Evolutionary conservation across 1,140 invertebrate species (phyloP).

Genomic region (Ridgeia piscesae): DNA sequence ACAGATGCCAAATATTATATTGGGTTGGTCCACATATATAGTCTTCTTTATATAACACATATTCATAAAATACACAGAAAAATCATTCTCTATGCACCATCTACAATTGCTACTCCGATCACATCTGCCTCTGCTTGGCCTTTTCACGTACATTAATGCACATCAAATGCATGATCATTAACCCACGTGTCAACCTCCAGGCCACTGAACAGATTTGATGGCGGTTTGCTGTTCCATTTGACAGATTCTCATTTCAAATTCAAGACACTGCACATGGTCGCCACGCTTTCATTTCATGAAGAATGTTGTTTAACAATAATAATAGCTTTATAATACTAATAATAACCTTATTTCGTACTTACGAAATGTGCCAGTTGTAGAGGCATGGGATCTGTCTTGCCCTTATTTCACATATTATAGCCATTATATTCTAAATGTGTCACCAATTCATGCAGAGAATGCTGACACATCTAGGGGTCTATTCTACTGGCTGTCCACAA

Average conservation of each 20-base stretch:
- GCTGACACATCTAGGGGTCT: too few relatives aligned
- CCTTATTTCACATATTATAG: neutral
- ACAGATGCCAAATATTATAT: neutral
- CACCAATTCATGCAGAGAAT: too few relatives aligned
- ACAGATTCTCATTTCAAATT: neutral
- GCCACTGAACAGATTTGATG: neutral
- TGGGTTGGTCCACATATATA: neutral
- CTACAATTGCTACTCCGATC: neutral
- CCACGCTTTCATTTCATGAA: neutral
- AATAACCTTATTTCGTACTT: neutral
- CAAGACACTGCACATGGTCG: neutral
- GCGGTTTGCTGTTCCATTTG: neutral
- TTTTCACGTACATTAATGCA: neutral
- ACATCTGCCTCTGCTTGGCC: neutral
- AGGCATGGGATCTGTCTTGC: neutral
- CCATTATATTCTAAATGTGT: neutral
- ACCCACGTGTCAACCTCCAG: neutral
- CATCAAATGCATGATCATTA: neutral
- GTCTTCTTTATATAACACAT: too few relatives aligned
- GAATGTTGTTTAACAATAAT: neutral
- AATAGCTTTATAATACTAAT: neutral
- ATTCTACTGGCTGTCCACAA: too few relatives aligned
- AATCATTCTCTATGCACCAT: neutral
- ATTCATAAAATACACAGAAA: slow-evolving; percentile 1
- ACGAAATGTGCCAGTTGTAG: neutral